phyloP scores from a whole-genome alignment of 2,113 vertebrate genomes.

The Bagarius yarrelli region DNA sequence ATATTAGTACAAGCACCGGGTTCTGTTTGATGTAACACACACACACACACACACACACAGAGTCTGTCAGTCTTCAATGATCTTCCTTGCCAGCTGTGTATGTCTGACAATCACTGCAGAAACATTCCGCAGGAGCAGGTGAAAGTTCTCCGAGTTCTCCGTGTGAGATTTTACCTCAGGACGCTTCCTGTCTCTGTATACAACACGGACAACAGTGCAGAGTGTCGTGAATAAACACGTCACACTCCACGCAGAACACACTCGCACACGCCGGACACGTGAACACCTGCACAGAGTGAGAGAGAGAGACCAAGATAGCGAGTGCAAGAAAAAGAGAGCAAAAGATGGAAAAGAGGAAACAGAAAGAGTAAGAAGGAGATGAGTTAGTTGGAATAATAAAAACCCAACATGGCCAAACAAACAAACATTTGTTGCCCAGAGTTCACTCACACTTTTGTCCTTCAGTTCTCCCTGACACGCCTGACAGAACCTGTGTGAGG shows the following conservation, averaged over 20 bases:
- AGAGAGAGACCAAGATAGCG: slow-evolving; percentile 31
- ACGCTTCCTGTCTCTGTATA: slow-evolving; percentile 71
- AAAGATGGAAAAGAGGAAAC: no score
- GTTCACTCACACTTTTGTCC: slow-evolving; percentile 85
- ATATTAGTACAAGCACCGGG: not conserved
- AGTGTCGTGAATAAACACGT: slow-evolving; percentile 89
- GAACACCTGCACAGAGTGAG: slow-evolving; percentile 74
- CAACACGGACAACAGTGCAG: slow-evolving; percentile 96
- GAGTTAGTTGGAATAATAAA: no score
- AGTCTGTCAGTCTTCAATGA: no score
- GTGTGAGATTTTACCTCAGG: slow-evolving; percentile 40
- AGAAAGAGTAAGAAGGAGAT: no score
- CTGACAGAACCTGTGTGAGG: slow-evolving; percentile 83
- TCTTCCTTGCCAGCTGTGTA: not conserved
- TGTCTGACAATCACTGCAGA: no score
- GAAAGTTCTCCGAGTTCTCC: not conserved
- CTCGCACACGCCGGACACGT: slow-evolving; percentile 77
- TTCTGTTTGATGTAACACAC: not conserved
- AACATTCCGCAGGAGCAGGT: not conserved
- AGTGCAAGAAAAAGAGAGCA: slow-evolving; percentile 1
- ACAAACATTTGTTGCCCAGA: not conserved
- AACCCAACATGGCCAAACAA: no score
- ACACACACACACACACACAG: not conserved
- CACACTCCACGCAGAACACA: slow-evolving; percentile 89
- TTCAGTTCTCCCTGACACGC: slow-evolving; percentile 87